Conservation (phyloP, 2,888 invertebrate species). For the Norana najaformis region DNA sequence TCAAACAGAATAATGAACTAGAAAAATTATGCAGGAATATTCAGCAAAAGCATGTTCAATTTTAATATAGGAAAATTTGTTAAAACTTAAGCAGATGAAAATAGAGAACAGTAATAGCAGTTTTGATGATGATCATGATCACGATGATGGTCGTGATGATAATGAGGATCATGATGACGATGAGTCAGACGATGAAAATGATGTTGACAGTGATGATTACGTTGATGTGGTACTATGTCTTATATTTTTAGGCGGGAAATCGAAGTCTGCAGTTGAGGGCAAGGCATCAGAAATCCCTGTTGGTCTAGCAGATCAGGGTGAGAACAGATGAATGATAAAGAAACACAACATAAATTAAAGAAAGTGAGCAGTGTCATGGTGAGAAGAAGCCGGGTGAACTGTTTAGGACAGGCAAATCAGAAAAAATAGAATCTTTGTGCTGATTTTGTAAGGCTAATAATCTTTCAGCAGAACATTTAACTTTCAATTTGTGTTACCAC, state of each 20-base stretch:
- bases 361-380: no score
- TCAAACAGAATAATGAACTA: neutral
- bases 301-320: constrained; percentile 14
- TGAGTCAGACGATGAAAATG: neutral
- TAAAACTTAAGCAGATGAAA: neutral
- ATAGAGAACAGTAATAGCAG: neutral
- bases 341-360: neutral
- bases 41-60: no score
- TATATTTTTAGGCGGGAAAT: neutral
- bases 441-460: neutral
- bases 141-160: neutral
- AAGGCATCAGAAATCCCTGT: neutral
- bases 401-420: neutral
- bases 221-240: no score
- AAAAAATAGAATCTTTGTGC: neutral
- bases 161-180: neutral
- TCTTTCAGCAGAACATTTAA: neutral
- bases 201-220: no score
- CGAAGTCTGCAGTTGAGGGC: neutral
- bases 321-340: neutral
- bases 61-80: no score
- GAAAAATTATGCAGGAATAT: no score
- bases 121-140: neutral
- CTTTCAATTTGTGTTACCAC: neutral
- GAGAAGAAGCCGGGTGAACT: neutral